Base-by-base conservation (phyloP, 2,888 invertebrate species). In the Junonia oenone region DNA sequence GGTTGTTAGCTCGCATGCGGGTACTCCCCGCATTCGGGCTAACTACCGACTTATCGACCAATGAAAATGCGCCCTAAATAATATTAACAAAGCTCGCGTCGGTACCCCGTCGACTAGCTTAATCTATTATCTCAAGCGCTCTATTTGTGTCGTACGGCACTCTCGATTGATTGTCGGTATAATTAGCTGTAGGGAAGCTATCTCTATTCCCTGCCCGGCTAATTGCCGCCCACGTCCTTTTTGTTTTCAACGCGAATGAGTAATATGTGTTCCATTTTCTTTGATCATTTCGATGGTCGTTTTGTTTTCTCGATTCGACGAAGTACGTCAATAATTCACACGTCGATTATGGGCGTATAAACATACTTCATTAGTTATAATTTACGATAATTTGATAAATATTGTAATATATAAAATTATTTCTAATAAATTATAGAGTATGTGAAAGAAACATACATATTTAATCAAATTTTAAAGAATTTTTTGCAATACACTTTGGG, bases 91-190 rank as follows among this genome's bases (percentile, higher is more conserved):
- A 68, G 66, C 59, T 61, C 56, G 59, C 62, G 59, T 62, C 59
- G 61, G 61, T 56, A 45, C 51, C 45, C 56, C 63, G 57, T 56
- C 55, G 61, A 59, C 58, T 56, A 59, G 47, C 40, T 46, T 58
- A 59, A 59, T 59, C 58, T 58, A 63, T 71, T 66, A 72, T 71
- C 68, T 65, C 64, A 65, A 67, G 67, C 58, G 53, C 58, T 70
- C 72, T 77, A 76, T 75, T 75, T 62, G 64, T 71, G 74, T 75
- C 72, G 64, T 69, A 67, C 70, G 70, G 60, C 73, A 73, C 72
- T 77, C 76, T 74, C 76, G 73, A 81, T 81, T 79, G 77, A 78
- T 76, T 75, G 72, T 72, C 68, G 69, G 71, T 81, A 77, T 76
- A 75, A 78, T 78, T 81, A 80, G 71, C 67, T 65, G 62, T 63